Percentiles rank a stretch among this genome's conserved stretches.
Conservation (phyloP, 2,797 vertebrate species). For the Gorsachius magnificus region DNA sequence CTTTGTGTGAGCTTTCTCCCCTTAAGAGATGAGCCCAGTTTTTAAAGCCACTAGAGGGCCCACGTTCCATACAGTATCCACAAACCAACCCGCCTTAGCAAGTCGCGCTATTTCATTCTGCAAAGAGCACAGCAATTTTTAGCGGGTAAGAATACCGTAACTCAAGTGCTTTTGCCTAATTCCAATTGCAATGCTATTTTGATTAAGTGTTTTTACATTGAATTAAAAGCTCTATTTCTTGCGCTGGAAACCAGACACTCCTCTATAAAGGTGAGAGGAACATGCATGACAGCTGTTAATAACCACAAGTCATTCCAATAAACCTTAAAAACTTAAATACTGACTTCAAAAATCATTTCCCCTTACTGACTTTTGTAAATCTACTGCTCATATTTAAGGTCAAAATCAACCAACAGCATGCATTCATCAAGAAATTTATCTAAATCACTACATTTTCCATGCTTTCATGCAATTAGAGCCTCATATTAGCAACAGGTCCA, state of each 20-base stretch:
- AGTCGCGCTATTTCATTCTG: neutral
- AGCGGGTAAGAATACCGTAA: neutral
- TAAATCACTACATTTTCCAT: constrained; percentile 60
- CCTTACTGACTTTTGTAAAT: neutral
- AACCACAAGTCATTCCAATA: neutral
- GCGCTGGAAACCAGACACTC: neutral
- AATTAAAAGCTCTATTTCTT: neutral
- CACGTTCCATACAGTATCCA: neutral
- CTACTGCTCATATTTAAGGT: neutral
- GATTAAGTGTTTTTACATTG: neutral
- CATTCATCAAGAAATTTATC: constrained; percentile 28
- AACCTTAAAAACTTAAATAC: neutral
- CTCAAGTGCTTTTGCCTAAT: neutral
- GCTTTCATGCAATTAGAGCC: constrained; percentile 76
- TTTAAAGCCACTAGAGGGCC: constrained; percentile 67
- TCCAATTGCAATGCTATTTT: accelerated
- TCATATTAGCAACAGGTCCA: constrained; percentile 64
- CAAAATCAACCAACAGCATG: constrained; percentile 50
- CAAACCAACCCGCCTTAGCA: neutral
- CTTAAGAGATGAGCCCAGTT: accelerated
- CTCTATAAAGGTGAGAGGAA: neutral
- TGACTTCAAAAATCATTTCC: neutral
- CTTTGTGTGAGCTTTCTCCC: neutral
- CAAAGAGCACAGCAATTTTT: neutral
- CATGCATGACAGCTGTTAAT: neutral